A percentile compares a stretch with the other conserved stretches of the same genome.
Evolutionary conservation across 2,797 vertebrate genomes (phyloP).

Genomic region (Mus minutoides): DNA sequence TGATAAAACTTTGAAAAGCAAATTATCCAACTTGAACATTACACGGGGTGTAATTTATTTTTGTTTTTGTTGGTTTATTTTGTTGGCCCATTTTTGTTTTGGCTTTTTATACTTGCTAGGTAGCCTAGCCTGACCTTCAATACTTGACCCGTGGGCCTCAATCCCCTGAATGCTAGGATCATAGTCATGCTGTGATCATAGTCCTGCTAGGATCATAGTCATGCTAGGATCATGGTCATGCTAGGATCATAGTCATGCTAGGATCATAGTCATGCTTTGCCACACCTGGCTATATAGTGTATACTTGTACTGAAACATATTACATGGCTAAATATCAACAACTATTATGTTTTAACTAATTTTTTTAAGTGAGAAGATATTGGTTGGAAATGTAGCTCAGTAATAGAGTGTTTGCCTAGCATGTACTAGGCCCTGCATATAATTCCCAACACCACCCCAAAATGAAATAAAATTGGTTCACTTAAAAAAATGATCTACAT

Average conservation of each 20-base stretch:
- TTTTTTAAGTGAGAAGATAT: not conserved
- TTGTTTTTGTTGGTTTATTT: not conserved
- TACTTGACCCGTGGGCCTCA: not conserved
- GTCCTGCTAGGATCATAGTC: too few relatives aligned
- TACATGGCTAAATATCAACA: not conserved
- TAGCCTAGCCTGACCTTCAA: not conserved
- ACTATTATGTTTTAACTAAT: not conserved
- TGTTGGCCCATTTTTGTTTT: not conserved
- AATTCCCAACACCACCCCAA: not conserved
- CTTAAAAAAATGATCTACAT: not conserved
- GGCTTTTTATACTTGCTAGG: not conserved
- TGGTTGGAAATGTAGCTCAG: not conserved
- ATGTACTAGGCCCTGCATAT: not conserved
- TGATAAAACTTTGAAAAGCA: not conserved
- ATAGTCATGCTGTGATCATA: too few relatives aligned
- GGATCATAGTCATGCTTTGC: not conserved
- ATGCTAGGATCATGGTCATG: not conserved
- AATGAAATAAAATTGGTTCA: slow-evolving; percentile 14
- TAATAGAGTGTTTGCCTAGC: not conserved
- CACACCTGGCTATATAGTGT: not conserved
- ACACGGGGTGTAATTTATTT: not conserved
- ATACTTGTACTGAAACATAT: not conserved
- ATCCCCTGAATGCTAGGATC: not conserved
- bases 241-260: too few relatives aligned
- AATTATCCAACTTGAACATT: not conserved